Evolutionary conservation across 2,113 vertebrate species (phyloP).

Genomic region (Caretta caretta): DNA sequence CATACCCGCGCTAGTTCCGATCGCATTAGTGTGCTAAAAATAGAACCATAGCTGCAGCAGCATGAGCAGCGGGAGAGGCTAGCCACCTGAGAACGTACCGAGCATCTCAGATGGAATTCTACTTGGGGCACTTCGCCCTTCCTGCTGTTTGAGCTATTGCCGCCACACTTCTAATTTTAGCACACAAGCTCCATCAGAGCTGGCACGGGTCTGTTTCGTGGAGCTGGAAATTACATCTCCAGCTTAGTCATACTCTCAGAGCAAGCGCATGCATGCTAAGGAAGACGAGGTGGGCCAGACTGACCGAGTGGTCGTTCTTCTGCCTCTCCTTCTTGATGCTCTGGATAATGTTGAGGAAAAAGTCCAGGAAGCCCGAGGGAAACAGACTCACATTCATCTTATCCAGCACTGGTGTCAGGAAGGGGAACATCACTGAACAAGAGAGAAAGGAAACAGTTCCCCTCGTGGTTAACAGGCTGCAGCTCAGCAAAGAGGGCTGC

Average conservation of each 20-base stretch:
- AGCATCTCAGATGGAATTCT: neutral
- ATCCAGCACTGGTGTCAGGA: slow-evolving; percentile 60
- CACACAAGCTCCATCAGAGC: neutral
- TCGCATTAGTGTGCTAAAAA: neutral
- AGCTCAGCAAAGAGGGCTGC: neutral
- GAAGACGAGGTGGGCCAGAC: slow-evolving; percentile 4
- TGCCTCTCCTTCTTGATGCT: slow-evolving; percentile 79
- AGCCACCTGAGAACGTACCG: neutral
- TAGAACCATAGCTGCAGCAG: neutral
- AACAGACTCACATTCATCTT: slow-evolving; percentile 79
- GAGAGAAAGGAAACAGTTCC: neutral
- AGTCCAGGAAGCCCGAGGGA: slow-evolving; percentile 59
- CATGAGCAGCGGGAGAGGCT: neutral
- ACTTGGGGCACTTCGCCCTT: neutral
- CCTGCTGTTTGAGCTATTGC: neutral
- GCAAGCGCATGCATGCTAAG: neutral
- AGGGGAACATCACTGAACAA: slow-evolving; percentile 81
- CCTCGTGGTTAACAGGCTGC: neutral
- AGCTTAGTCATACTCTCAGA: neutral
- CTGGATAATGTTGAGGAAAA: slow-evolving; percentile 72
- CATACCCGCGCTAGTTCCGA: neutral
- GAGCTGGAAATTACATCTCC: neutral
- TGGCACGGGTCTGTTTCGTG: neutral
- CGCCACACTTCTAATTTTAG: neutral
- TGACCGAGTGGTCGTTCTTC: slow-evolving; percentile 24